phyloP scores from a whole-genome alignment of 2,113 vertebrate species.

The Salvator merianae region DNA sequence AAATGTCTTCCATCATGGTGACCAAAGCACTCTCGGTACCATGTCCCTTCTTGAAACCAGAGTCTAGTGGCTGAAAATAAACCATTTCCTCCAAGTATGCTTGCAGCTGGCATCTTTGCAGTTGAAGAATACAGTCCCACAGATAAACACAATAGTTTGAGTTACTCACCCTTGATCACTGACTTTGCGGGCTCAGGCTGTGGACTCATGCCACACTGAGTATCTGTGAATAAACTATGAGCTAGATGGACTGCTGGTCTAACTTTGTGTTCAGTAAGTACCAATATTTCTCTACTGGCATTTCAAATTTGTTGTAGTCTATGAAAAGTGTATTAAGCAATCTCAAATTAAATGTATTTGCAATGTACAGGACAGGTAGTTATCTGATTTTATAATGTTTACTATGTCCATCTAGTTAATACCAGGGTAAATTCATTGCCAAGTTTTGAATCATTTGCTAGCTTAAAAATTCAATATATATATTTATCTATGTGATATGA shows the following conservation, averaged over 20 bases:
- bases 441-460: constrained; percentile 8
- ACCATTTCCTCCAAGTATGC: no score
- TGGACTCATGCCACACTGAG: no score
- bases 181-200: no score
- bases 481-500: neutral
- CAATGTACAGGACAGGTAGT: constrained; percentile 7
- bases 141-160: no score
- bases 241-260: neutral
- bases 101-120: no score
- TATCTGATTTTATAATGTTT: neutral
- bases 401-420: neutral
- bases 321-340: neutral
- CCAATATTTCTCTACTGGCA: neutral
- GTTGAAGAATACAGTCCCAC: no score
- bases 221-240: no score
- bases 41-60: no score
- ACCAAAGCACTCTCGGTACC: no score
- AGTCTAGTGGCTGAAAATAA: no score
- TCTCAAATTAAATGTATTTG: neutral
- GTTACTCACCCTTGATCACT: no score
- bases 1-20: no score
- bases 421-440: constrained; percentile 2
- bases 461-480: neutral
- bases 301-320: neutral
- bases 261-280: neutral